Evolutionary conservation across 1,140 invertebrate genomes (phyloP).

Genomic region (Heliconius melpomene): DNA sequence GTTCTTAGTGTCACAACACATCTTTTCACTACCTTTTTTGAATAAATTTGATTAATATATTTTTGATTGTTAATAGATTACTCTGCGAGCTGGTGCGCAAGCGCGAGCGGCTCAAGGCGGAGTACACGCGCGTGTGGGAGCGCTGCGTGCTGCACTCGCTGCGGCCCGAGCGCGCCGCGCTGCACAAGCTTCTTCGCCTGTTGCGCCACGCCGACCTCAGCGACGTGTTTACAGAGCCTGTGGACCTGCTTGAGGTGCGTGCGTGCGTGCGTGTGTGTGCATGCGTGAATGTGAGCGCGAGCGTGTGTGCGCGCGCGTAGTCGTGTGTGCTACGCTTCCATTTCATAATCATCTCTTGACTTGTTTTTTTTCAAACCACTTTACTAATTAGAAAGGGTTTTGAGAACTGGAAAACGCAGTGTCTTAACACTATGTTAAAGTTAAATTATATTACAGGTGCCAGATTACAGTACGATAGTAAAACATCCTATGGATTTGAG

Average conservation of each 20-base stretch:
- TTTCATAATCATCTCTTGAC: too few relatives aligned
- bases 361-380: too few relatives aligned
- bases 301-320: too few relatives aligned
- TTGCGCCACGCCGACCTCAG: slow-evolving; percentile 91
- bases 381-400: too few relatives aligned
- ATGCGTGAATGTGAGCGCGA: neutral
- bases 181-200: slow-evolving; percentile 88
- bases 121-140: slow-evolving; percentile 91
- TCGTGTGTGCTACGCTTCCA: too few relatives aligned
- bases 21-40: too few relatives aligned
- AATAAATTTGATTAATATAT: too few relatives aligned
- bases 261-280: too few relatives aligned
- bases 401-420: too few relatives aligned
- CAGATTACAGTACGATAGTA: slow-evolving; percentile 96
- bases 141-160: slow-evolving; percentile 90
- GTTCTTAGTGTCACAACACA: too few relatives aligned
- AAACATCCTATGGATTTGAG: slow-evolving; percentile 97
- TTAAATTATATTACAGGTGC: slow-evolving; percentile 82
- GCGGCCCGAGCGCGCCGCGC: slow-evolving; percentile 89
- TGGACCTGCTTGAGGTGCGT: slow-evolving; percentile 90
- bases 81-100: slow-evolving; percentile 97
- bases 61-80: slow-evolving; percentile 79
- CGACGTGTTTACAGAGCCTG: slow-evolving; percentile 96
- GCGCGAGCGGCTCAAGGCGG: slow-evolving; percentile 96
- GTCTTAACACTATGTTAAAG: too few relatives aligned